Conservation (phyloP, 2,113 vertebrate species). For the Centropus unirufus region DNA sequence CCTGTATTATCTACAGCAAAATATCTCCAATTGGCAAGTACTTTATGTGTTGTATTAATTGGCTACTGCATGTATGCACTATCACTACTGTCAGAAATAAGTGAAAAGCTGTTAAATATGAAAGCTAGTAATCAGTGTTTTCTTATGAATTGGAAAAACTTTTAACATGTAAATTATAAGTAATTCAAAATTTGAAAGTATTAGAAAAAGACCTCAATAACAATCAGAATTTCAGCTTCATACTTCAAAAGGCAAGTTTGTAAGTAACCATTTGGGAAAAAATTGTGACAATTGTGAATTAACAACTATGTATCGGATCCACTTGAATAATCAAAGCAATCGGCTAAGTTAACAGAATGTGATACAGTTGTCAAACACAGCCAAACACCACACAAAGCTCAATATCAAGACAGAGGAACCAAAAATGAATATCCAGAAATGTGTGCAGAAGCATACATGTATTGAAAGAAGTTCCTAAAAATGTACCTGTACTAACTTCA, state of each 20-base stretch:
- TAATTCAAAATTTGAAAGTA: neutral
- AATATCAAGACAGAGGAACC: neutral
- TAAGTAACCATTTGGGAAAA: neutral
- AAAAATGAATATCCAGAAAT: neutral
- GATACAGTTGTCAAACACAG: neutral
- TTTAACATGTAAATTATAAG: neutral
- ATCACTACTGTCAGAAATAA: neutral
- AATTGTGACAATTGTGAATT: neutral
- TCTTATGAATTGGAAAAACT: neutral
- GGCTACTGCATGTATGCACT: neutral
- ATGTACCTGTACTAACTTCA: neutral
- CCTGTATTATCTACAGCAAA: neutral
- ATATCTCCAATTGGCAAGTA: neutral
- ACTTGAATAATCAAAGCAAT: neutral
- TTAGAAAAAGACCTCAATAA: neutral
- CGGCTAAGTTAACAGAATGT: neutral
- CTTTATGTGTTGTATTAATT: slow-evolving; percentile 1
- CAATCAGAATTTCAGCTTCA: neutral
- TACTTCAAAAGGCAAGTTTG: neutral
- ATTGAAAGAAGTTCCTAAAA: neutral
- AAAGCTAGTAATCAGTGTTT: neutral
- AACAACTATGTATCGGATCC: neutral
- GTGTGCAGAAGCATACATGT: rapidly evolving
- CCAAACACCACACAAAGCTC: neutral
- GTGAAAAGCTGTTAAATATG: neutral